Percentiles rank a stretch among this genome's conserved stretches.
These are phyloP conservation scores for Chaetophractus vellerosus DNA, from an alignment of 2,797 vertebrate species.

Conservation along the genomic window DNA sequence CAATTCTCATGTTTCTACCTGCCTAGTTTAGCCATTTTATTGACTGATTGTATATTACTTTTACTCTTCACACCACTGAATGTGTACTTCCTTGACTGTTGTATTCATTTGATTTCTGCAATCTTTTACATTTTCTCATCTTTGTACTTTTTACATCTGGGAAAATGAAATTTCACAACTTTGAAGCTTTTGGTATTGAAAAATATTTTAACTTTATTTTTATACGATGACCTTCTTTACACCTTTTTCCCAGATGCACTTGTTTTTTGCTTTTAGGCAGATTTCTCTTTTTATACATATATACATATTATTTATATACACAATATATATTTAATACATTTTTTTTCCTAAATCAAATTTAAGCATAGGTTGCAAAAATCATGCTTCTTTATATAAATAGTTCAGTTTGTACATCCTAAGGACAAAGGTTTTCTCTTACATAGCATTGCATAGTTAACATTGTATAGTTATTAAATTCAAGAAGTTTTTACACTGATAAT, in stretches of 20 bases:
- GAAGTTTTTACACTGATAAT: neutral
- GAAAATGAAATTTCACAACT: neutral
- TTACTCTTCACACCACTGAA: slow-evolving; percentile 1
- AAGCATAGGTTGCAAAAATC: neutral
- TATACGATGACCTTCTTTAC: neutral
- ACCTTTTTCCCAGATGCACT: neutral
- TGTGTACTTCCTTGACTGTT: slow-evolving; percentile 4
- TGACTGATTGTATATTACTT: neutral
- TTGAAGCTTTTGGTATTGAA: neutral
- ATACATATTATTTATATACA: neutral
- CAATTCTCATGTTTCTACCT: neutral
- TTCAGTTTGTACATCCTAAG: neutral
- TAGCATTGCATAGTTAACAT: neutral
- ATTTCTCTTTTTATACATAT: neutral
- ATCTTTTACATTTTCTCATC: slow-evolving; percentile 38
- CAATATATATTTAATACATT: neutral
- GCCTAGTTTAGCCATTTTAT: neutral
- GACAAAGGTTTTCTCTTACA: neutral
- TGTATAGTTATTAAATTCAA: neutral
- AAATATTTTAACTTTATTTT: neutral
- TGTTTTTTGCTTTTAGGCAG: slow-evolving; percentile 13
- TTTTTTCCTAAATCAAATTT: slow-evolving; percentile 4
- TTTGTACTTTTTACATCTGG: neutral
- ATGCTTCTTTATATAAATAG: neutral
- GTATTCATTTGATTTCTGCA: neutral